phyloP scores from a whole-genome alignment of 2,888 invertebrate genomes.

The Archips xylosteana region DNA sequence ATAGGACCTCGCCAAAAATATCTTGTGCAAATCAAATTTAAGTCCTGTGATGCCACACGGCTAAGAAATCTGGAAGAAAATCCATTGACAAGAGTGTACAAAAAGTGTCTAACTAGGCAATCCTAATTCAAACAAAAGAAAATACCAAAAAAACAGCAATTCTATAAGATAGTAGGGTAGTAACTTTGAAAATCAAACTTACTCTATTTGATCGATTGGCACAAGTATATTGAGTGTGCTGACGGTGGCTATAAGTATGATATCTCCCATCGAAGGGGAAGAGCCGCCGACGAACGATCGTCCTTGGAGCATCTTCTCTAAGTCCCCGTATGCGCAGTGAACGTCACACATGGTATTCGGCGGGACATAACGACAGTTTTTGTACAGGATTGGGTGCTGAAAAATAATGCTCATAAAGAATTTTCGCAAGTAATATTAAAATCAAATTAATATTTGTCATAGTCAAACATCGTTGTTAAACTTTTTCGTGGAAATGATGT shows the following conservation, averaged over 20 bases:
- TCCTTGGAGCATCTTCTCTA: slow-evolving; percentile 61
- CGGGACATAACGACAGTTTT: slow-evolving; percentile 64
- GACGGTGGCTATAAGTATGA: slow-evolving; percentile 63
- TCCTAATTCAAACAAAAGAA: background rate
- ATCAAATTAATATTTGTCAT: no score
- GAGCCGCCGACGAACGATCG: slow-evolving; percentile 62
- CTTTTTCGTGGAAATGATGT: background rate
- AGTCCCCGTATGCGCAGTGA: slow-evolving; percentile 60
- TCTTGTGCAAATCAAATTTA: no score
- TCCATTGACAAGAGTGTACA: no score
- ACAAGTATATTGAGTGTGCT: slow-evolving; percentile 67
- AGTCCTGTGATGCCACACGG: no score
- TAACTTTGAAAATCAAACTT: slow-evolving; percentile 1
- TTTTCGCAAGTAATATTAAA: no score
- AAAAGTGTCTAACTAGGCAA: no score
- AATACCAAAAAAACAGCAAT: background rate
- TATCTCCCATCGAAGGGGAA: slow-evolving; percentile 63
- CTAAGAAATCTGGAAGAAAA: no score
- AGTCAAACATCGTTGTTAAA: background rate
- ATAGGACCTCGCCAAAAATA: no score
- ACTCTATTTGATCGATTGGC: slow-evolving; percentile 64
- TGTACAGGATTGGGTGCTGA: slow-evolving; percentile 70
- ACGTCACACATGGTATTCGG: slow-evolving; percentile 64
- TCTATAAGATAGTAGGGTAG: no score
- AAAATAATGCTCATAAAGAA: background rate